Evolutionary conservation across 2,113 vertebrate genomes (phyloP), one percentile per base, ranked within the genome.

Genomic region (Campylorhamphus procurvoides): DNA sequence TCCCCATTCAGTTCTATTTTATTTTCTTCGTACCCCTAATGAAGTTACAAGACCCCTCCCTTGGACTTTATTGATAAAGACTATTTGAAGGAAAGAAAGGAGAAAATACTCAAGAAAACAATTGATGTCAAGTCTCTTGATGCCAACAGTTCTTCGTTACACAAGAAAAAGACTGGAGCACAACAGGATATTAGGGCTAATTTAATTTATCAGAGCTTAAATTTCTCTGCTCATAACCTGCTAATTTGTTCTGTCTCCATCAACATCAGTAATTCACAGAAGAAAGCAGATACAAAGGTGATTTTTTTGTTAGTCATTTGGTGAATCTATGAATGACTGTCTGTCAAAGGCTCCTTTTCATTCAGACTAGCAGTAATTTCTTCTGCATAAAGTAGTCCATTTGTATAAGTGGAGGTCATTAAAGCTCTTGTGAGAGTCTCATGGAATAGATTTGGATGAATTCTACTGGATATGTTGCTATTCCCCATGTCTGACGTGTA

Each of bases 391-490:
- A 93, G 74, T 35, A 96, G 82, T 58, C 82, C 55, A 82, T 95
- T 93, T 94, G 83, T 95, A 75, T 82, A 84, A 96, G 56, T 55
- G 47, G 83, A 71, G 44, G 66, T 94, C 90, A 91, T 97, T 97
- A 97, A 93, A 89, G 47, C 39, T 95, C 80, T n/a, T 87, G 4
- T 66, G 75, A 94, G 95, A 84, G 37, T 44, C 83, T 72, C 23
- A 11, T 87, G 58, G 68, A 95, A 77, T 75, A 62, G 72, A 94
- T 88, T 91, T 72, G 31, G 59, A 56, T 73, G 53, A 53, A 18
- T 73, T 87, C 56, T 72, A 88, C 40, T 92, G 72, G 46, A 81
- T 68, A 63, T 40, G 46, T 75, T 94, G 78, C 79, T 90, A 63
- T 53, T 94, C 47, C 86, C 40, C 5, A 6, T 75, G 31, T 89